phyloP scores from a whole-genome alignment of 2,113 vertebrate genomes.

The Ailurus styani region DNA sequence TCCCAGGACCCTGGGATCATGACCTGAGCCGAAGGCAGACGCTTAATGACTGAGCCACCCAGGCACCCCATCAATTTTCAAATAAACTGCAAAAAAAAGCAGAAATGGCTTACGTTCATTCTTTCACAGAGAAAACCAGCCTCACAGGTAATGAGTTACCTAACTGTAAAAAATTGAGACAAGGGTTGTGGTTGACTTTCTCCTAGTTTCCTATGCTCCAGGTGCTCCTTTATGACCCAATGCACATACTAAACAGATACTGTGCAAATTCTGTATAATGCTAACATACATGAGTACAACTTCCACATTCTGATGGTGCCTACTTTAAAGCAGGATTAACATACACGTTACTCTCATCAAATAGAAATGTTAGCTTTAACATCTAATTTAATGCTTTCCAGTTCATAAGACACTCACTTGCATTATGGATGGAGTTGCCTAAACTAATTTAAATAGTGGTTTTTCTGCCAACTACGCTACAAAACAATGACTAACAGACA shows the following conservation, averaged over 20 bases:
- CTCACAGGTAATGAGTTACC: background rate
- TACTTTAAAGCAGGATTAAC: background rate
- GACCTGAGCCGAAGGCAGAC: too few species aligned
- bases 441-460: constrained; percentile 3
- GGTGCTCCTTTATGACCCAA: background rate
- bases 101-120: background rate
- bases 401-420: background rate
- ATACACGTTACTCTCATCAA: background rate
- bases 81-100: background rate
- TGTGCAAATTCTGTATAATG: background rate
- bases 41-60: too few species aligned
- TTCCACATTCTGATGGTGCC: background rate
- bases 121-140: background rate
- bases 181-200: background rate
- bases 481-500: background rate
- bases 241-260: background rate
- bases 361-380: background rate
- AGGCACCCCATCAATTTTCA: background rate
- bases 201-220: background rate
- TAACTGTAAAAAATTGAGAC: background rate
- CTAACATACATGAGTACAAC: background rate
- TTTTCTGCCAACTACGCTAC: background rate
- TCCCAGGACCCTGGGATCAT: too few species aligned
- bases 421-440: background rate
- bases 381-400: background rate